These are phyloP conservation scores for Bambusicola thoracicus DNA, from an alignment of 2,113 vertebrate genomes.

Conservation along the genomic window DNA sequence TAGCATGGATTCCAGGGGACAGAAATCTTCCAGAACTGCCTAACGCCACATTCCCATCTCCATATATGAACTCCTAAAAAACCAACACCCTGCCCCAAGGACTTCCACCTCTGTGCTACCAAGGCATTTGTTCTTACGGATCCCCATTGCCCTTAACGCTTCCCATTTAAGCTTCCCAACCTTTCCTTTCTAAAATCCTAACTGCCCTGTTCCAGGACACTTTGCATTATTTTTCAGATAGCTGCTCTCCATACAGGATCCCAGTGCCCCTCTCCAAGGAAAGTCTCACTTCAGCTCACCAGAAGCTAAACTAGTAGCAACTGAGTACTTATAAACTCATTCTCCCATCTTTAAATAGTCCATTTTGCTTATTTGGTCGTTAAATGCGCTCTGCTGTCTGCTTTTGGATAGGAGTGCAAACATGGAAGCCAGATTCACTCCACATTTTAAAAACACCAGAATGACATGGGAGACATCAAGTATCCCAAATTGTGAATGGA, in stretches of 20 bases:
- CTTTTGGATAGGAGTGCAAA: background rate
- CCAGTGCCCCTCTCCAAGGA: background rate
- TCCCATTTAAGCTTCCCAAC: background rate
- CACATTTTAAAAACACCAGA: background rate
- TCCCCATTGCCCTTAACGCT: background rate
- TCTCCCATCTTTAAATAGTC: background rate
- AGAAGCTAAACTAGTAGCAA: background rate
- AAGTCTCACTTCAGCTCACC: background rate
- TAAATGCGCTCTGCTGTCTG: background rate
- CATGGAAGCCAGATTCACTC: background rate
- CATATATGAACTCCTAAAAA: background rate
- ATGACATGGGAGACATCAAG: background rate
- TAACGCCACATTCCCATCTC: background rate
- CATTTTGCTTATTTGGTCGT: background rate
- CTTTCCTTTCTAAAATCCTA: background rate
- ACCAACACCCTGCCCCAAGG: background rate
- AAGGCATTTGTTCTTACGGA: background rate
- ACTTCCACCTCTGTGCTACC: background rate
- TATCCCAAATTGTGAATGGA: background rate
- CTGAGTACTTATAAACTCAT: background rate
- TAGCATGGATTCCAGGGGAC: background rate
- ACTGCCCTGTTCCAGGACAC: background rate
- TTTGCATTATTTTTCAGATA: background rate
- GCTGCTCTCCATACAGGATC: background rate
- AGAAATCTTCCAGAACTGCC: background rate